Evolutionary conservation across 64 coral and sea anemone genomes (phyloP).

Genomic region (Montipora capricornis): DNA sequence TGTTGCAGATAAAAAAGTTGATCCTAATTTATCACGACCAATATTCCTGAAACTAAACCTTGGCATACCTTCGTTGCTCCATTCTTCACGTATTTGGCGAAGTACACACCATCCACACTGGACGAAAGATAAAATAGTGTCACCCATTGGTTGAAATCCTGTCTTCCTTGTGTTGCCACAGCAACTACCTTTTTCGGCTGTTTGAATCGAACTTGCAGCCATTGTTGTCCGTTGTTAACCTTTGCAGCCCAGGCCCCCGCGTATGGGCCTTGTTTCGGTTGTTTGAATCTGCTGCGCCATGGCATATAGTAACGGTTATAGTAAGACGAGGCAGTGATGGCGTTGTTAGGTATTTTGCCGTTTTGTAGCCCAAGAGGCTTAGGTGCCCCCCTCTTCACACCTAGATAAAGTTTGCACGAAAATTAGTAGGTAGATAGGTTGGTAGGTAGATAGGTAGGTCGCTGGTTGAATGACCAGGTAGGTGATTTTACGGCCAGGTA

Average conservation of each 20-base stretch:
- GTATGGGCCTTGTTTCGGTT: constrained; percentile 38
- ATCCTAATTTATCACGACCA: neutral
- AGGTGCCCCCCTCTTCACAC: constrained; percentile 1
- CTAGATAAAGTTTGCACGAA: neutral
- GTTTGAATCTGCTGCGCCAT: constrained; percentile 44
- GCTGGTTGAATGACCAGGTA: no score
- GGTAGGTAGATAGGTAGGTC: neutral
- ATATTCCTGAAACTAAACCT: neutral
- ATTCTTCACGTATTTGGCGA: constrained; percentile 34
- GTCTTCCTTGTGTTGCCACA: constrained; percentile 57
- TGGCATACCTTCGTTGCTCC: constrained; percentile 38
- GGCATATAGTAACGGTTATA: constrained; percentile 36
- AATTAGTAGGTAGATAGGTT: neutral
- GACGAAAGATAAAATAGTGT: constrained; percentile 27
- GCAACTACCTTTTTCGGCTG: constrained; percentile 34
- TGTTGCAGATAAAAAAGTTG: neutral
- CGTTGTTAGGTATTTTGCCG: constrained; percentile 35
- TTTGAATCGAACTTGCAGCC: constrained; percentile 44
- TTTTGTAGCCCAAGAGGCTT: constrained; percentile 39
- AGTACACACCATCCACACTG: constrained; percentile 52
- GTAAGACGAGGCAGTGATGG: constrained; percentile 42
- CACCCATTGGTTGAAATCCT: constrained; percentile 72
- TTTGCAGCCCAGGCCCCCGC: constrained; percentile 75
- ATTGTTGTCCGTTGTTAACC: constrained; percentile 52
- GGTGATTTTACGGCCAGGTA: no score